Base-by-base conservation (phyloP, 37 sponge, comb jelly and placozoan genomes). In the Cladorhizidae sp. region DNA sequence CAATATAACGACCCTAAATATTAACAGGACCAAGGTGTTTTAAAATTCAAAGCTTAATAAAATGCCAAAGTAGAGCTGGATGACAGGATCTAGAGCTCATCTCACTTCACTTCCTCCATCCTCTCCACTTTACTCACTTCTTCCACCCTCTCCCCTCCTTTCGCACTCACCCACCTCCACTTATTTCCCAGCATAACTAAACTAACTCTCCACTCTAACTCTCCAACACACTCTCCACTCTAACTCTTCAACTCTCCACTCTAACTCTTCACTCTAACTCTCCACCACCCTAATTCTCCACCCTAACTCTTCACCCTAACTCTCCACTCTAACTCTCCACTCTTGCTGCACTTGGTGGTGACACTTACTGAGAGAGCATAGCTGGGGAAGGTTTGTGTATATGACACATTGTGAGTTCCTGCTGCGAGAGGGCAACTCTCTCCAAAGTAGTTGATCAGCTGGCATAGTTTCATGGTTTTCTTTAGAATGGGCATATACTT, bases 1-100 rank as follows among this genome's bases (percentile, higher is more conserved):
- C 89, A 67, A 42, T 78, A 49, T 82, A 82, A 3, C n/a, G 18
- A 11, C 89, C 89, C 86, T 86, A 63, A 25, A 63, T 6, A 45
- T 45, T 5, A 45, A 23, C 9, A 45, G 37, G 6, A 61, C 7
- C 29, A 61, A 8, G 12, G 63, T 61, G 29, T 29, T 15, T 61
- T 61, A 6, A 61, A 45, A 45, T 45, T 12, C 5, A 45, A 12
- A 45, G 49, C 49, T 45, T 9, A 12, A 45, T 45, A 45, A 45
- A 45, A 45, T 12, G 8, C 9, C 8, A 45, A 45, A 45, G 49
- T 9, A 12, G 49, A 45, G 49, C 9, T 45, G 49, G 49, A 45
- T 45, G 49, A 45, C 49, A 12, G 49, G 9, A 45, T 45, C 9
- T 12, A 9, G 9, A 45, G n/a, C n/a, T n/a, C n/a, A n/a, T n/a